These are phyloP conservation scores for Chelidonichthys spinosus DNA, from an alignment of 2,797 vertebrate genomes.

Conservation along the genomic window DNA sequence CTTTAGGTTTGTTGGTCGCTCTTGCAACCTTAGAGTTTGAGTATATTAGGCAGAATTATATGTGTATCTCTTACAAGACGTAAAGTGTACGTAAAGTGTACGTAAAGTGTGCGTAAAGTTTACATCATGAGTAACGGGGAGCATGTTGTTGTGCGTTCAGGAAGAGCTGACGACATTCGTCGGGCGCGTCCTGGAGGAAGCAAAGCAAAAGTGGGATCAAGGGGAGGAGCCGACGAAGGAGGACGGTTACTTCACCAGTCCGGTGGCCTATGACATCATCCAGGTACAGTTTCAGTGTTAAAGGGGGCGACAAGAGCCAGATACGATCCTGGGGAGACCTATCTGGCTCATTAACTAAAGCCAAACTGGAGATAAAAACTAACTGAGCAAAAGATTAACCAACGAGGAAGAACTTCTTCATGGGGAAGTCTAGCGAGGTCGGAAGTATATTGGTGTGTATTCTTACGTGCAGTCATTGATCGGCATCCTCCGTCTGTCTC, in stretches of 20 bases:
- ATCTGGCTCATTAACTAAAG: background rate
- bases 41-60: background rate
- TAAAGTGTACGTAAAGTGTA: too few relatives aligned
- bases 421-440: background rate
- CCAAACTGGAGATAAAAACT: background rate
- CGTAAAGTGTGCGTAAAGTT: too few relatives aligned
- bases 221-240: slow-evolving; percentile 78
- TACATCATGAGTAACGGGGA: too few relatives aligned
- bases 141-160: slow-evolving; percentile 62
- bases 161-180: slow-evolving; percentile 73
- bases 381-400: background rate
- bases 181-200: slow-evolving; percentile 77
- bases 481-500: background rate
- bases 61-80: too few relatives aligned
- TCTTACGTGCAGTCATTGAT: background rate
- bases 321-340: background rate
- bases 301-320: background rate
- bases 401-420: background rate
- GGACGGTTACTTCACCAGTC: slow-evolving; percentile 84
- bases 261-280: slow-evolving; percentile 87
- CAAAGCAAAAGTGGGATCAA: slow-evolving; percentile 77
- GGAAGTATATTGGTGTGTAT: background rate
- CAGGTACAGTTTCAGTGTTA: slow-evolving; percentile 81
- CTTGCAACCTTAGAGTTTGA: background rate
- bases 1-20: background rate